Evolutionary conservation across 2,888 invertebrate genomes (phyloP).

Genomic region (Clostera curtula): DNA sequence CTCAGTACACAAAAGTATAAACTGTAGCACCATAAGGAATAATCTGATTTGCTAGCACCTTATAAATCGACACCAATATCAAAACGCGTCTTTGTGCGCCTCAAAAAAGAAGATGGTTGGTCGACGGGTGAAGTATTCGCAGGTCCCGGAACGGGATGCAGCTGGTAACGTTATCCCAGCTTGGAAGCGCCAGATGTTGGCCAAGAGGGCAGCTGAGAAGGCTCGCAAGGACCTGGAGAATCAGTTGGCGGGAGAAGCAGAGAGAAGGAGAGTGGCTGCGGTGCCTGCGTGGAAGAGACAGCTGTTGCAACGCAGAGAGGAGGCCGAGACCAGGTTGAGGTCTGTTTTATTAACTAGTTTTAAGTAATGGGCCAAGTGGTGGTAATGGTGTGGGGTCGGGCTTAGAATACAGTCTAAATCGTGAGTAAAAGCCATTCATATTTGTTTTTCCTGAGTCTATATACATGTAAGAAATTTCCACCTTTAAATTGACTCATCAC

Average conservation of each 20-base stretch:
- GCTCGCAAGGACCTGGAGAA: constrained; percentile 93
- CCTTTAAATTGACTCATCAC: too few relatives aligned
- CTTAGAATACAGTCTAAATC: too few relatives aligned
- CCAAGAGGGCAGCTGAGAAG: constrained; percentile 94
- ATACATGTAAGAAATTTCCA: too few relatives aligned
- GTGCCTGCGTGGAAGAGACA: constrained; percentile 97
- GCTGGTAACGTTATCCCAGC: constrained; percentile 93
- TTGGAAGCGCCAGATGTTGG: constrained; percentile 97
- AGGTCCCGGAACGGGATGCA: constrained; percentile 92
- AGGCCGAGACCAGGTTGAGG: constrained; percentile 85
- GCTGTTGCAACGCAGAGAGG: constrained; percentile 86
- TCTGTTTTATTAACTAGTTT: constrained; percentile 43
- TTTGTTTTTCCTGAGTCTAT: too few relatives aligned
- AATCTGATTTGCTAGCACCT: neutral
- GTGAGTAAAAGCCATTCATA: too few relatives aligned
- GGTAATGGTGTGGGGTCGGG: too few relatives aligned
- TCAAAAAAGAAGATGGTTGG: constrained; percentile 38
- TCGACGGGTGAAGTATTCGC: constrained; percentile 65
- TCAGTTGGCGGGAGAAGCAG: constrained; percentile 87
- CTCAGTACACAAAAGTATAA: too few relatives aligned
- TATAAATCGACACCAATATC: neutral
- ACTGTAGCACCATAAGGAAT: too few relatives aligned
- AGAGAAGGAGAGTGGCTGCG: constrained; percentile 87
- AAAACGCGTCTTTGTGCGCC: constrained; percentile 16
- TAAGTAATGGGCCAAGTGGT: neutral